A percentile compares a stretch with the other conserved stretches of the same genome.
Conservation (phyloP, 2,797 vertebrate genomes). For the Tokudaia muenninki region DNA sequence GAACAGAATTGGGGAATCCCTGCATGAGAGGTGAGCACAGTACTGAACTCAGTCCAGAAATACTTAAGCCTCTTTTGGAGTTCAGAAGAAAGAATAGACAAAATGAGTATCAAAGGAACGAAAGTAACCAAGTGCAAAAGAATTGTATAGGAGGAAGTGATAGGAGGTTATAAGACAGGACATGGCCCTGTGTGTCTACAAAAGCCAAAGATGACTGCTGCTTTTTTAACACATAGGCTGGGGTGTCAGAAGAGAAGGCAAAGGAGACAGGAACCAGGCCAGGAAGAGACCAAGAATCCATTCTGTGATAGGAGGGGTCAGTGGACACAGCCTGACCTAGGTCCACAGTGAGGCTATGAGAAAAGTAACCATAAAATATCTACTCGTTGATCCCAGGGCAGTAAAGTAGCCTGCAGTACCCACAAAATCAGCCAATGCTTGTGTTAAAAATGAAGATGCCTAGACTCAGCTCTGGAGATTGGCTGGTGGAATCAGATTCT, state of each 20-base stretch:
- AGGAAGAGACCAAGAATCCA: neutral
- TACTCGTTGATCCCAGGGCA: neutral
- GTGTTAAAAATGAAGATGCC: conserved; percentile 30
- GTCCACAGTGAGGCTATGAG: neutral
- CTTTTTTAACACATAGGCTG: neutral
- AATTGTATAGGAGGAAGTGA: neutral
- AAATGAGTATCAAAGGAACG: neutral
- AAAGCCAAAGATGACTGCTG: neutral
- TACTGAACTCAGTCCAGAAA: neutral
- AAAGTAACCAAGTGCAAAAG: neutral
- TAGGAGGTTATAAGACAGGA: neutral
- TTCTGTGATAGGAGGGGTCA: neutral
- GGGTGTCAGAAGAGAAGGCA: neutral
- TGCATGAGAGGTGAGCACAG: neutral
- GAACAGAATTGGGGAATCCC: neutral
- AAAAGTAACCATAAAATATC: conserved; percentile 22
- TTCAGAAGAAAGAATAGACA: neutral
- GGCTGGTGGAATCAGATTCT: neutral
- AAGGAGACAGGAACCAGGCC: neutral
- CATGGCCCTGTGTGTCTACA: neutral
- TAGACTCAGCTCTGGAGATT: neutral
- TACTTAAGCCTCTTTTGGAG: neutral
- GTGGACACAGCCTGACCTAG: neutral
- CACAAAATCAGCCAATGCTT: neutral
- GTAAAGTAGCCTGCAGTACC: neutral